phyloP scores from a whole-genome alignment of 2,888 invertebrate genomes.

The Spialia ferax region DNA sequence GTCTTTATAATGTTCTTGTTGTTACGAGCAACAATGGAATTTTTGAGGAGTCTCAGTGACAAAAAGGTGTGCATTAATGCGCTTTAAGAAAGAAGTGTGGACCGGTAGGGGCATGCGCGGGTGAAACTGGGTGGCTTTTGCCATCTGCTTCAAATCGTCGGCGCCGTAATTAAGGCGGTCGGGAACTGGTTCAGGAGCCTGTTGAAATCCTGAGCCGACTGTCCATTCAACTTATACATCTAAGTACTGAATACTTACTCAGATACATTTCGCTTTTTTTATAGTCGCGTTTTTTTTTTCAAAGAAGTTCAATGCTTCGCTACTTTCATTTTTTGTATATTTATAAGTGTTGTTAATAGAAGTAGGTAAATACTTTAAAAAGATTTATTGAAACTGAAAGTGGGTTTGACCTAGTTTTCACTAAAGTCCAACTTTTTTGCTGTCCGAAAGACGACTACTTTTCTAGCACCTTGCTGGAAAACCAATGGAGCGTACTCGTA shows the following conservation, averaged over 20 bases:
- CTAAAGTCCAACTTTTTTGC: neutral
- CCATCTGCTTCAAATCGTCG: slow-evolving; percentile 44
- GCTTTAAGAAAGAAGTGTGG: slow-evolving; percentile 15
- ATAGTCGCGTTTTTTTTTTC: slow-evolving; percentile 20
- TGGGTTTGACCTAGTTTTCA: neutral
- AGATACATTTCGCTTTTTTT: slow-evolving; percentile 26
- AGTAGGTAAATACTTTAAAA: neutral
- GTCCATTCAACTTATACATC: slow-evolving; percentile 27
- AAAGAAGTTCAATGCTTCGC: slow-evolving; percentile 30
- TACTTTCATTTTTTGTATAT: slow-evolving; percentile 2
- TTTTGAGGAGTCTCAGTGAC: slow-evolving; percentile 16
- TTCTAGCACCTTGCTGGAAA: neutral
- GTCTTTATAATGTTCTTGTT: slow-evolving; percentile 14
- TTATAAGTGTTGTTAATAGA: neutral
- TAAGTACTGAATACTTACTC: slow-evolving; percentile 1
- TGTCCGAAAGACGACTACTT: neutral
- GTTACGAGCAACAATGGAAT: slow-evolving; percentile 9
- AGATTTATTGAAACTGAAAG: slow-evolving; percentile 14
- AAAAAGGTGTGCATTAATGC: slow-evolving; percentile 26
- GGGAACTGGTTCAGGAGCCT: slow-evolving; percentile 43
- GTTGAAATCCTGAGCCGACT: slow-evolving; percentile 32
- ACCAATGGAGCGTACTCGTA: no score
- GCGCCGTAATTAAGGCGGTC: slow-evolving; percentile 42
- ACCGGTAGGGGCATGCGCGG: slow-evolving; percentile 16
- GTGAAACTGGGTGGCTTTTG: slow-evolving; percentile 27